Evolutionary conservation across 2,888 invertebrate species (phyloP).

Genomic region (Mycalesis mineus): DNA sequence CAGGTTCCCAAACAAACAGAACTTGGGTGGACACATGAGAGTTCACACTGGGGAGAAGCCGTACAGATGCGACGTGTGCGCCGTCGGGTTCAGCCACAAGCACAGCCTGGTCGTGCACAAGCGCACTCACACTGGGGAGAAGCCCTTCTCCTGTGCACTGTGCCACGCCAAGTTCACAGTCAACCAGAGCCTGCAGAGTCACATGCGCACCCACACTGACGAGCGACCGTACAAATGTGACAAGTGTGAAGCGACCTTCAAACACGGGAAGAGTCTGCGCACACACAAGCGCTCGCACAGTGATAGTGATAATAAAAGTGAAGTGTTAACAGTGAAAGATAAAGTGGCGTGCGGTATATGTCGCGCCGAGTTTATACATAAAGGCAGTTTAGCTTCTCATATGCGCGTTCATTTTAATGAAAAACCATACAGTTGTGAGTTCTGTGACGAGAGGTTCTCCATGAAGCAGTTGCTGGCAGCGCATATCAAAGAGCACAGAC

Average conservation of each 20-base stretch:
- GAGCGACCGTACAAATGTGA: neutral
- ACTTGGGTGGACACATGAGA: neutral
- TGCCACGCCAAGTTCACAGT: neutral
- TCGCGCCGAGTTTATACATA: neutral
- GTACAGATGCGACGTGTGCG: neutral
- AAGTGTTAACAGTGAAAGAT: neutral
- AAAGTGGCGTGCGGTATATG: neutral
- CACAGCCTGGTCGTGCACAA: neutral
- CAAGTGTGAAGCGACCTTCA: neutral
- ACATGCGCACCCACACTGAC: slow-evolving; percentile 6
- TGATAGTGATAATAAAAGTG: neutral
- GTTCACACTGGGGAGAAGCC: slow-evolving; percentile 5
- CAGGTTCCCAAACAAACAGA: neutral
- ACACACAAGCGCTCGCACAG: neutral
- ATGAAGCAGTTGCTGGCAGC: neutral
- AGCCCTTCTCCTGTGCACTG: neutral
- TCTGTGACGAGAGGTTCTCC: neutral
- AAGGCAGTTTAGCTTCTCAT: neutral
- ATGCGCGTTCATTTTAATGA: neutral
- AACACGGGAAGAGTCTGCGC: neutral
- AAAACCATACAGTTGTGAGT: neutral
- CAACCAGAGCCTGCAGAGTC: neutral
- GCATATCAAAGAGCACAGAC: neutral
- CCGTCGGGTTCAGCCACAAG: neutral
- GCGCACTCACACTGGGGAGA: slow-evolving; percentile 1